Base-by-base conservation (phyloP, 2,797 vertebrate species). In the Salmo trutta region DNA sequence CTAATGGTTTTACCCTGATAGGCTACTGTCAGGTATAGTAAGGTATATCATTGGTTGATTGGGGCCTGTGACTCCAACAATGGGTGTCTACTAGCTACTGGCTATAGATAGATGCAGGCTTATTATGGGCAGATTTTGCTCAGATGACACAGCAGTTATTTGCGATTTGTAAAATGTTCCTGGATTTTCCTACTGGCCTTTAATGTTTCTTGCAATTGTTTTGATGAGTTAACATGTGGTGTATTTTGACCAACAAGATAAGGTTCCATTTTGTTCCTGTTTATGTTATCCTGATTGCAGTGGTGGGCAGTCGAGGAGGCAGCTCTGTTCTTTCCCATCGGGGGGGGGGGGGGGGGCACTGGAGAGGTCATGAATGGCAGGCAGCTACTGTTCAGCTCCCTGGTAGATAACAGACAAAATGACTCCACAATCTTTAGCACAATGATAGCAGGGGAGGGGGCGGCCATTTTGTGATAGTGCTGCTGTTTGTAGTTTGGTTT, bases 271-370 rank as follows among this genome's bases (percentile, higher is more conserved):
- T 41, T 41, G 36, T 47, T 87, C 82, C 86, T 85, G 82, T 84
- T 87, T 80, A 81, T 85, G 80, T 81, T 27, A 69, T 78, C 74
- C 77, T 77, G 82, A 81, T 83, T 81, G 82, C 36, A 3, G 53
- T 80, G 10, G 15, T 29, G 65, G 29, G 14, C 24, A 5, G 15
- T 66, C 5, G 65, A 31, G 56, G 3, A n/a, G 56, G 19, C 12
- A 8, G 56, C 56, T 62, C 7, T 2, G 33, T 17, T 16, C 27
- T 29, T 29, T 14, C 65, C 27, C 3, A 5, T 29, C 24, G 4
- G 27, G 62, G n/a, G n/a, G 15, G 62, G n/a, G 4, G 27, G 62
- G n/a, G n/a, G 15, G 62, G n/a, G 8, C 24, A 19, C 53, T 17
- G 17, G 6, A 2, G 53, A 56, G 53, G 53, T 54, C 17, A 56